Percentiles rank a stretch among this genome's conserved stretches.
These are phyloP conservation scores for Paramormyrops hopkinsi DNA, from an alignment of 2,797 vertebrate species.

Conservation along the genomic window DNA sequence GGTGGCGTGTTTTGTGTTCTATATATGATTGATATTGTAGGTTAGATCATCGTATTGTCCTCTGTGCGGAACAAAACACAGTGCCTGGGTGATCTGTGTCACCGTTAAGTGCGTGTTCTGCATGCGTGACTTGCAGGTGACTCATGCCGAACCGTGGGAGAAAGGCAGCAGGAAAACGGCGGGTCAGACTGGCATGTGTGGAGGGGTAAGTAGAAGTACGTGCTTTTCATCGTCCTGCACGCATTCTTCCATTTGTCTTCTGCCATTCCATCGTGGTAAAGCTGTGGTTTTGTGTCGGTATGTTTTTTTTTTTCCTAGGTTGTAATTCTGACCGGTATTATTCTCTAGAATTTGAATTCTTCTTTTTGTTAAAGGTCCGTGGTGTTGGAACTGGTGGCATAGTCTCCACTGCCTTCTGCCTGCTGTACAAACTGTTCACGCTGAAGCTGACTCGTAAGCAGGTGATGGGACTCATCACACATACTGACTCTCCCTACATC, in stretches of 20 bases:
- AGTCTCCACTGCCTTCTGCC: slow-evolving; percentile 95
- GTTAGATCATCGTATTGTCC: not conserved
- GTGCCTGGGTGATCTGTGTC: not conserved
- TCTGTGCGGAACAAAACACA: not conserved
- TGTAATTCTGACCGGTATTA: not conserved
- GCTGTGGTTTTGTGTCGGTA: not conserved
- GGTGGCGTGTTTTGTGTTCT: not conserved
- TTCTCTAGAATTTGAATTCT: not conserved
- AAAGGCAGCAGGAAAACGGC: slow-evolving; percentile 98
- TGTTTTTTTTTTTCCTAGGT: not conserved
- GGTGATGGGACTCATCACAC: slow-evolving; percentile 98
- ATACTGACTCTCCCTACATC: slow-evolving; percentile 96
- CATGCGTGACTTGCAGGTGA: slow-evolving; percentile 66
- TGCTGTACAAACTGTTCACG: slow-evolving; percentile 97
- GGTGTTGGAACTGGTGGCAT: slow-evolving; percentile 98
- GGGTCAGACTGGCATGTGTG: slow-evolving; percentile 99
- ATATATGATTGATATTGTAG: not conserved
- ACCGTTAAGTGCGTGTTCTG: not conserved
- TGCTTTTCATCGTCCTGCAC: slow-evolving; percentile 68
- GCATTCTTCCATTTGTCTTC: slow-evolving; percentile 36
- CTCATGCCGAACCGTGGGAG: slow-evolving; percentile 93
- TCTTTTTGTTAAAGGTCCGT: slow-evolving; percentile 72
- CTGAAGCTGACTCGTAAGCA: slow-evolving; percentile 97
- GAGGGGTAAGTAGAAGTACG: slow-evolving; percentile 99
- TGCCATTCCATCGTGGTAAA: not conserved